Evolutionary conservation across 2,888 invertebrate genomes (phyloP).

Genomic region (Plebejus anna): DNA sequence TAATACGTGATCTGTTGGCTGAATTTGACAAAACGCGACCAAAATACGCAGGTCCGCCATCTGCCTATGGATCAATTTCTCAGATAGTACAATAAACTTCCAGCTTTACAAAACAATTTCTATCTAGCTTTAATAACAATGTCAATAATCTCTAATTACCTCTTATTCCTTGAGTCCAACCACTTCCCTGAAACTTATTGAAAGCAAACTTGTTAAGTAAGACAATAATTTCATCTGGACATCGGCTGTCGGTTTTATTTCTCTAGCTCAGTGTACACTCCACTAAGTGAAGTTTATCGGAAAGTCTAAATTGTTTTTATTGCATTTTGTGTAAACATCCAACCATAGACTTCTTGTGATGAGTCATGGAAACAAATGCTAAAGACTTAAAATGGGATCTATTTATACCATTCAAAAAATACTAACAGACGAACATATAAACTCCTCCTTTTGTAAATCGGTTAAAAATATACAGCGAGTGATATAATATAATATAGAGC

Average conservation of each 20-base stretch:
- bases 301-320: not conserved
- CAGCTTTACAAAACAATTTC: not conserved
- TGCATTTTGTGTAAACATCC: not conserved
- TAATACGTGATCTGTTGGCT: no score
- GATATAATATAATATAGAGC: no score
- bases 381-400: no score
- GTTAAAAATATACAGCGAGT: no score
- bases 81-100: no score
- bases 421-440: no score
- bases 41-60: no score
- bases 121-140: conserved; percentile 5
- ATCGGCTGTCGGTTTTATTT: conserved; percentile 22
- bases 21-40: no score
- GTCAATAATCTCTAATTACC: conserved; percentile 11
- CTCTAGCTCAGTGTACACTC: conserved; percentile 20
- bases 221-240: conserved; percentile 21
- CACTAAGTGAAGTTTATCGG: conserved; percentile 4
- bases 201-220: conserved; percentile 18
- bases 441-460: no score
- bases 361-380: no score
- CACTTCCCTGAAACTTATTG: not conserved
- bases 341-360: not conserved
- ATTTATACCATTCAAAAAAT: no score
- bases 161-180: not conserved
- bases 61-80: no score